These are phyloP conservation scores for Abscondita cerata DNA, from an alignment of 2,888 invertebrate species.

Conservation along the genomic window DNA sequence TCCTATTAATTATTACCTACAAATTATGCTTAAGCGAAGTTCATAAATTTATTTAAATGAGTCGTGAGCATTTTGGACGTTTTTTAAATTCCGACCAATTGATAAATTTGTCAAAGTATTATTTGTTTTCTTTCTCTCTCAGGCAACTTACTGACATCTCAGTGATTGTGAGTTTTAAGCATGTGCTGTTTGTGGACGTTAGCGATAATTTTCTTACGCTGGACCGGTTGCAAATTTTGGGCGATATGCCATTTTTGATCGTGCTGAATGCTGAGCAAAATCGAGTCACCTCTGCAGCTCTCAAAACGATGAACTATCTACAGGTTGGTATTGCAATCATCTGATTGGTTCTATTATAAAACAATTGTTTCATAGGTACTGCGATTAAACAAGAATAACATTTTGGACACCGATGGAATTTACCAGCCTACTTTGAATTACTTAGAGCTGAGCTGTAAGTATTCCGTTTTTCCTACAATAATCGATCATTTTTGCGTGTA, in stretches of 20 bases:
- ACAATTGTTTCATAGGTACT: conserved; percentile 59
- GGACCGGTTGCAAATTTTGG: conserved; percentile 60
- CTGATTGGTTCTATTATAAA: too few relatives aligned
- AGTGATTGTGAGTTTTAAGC: conserved; percentile 61
- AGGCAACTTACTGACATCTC: conserved; percentile 63
- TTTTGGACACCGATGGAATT: conserved; percentile 62
- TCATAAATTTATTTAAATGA: conserved; percentile 23
- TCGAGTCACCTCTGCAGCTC: conserved; percentile 58
- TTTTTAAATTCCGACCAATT: too few relatives aligned
- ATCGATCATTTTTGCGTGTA: neutral
- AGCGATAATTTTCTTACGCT: conserved; percentile 63
- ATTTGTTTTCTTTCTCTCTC: too few relatives aligned
- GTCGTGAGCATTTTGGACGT: neutral
- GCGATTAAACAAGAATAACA: conserved; percentile 63
- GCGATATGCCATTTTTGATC: conserved; percentile 63
- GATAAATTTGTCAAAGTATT: neutral
- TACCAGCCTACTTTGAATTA: conserved; percentile 64
- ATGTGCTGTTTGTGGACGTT: conserved; percentile 66
- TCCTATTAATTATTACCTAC: conserved; percentile 26
- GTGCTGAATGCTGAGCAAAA: conserved; percentile 67
- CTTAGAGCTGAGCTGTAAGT: conserved; percentile 64
- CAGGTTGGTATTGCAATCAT: too few relatives aligned
- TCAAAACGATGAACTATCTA: conserved; percentile 64
- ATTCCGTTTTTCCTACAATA: conserved; percentile 26
- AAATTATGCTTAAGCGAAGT: conserved; percentile 23